Conservation (phyloP, 1,140 invertebrate species). For the Pseudomyrmex pallidus region DNA sequence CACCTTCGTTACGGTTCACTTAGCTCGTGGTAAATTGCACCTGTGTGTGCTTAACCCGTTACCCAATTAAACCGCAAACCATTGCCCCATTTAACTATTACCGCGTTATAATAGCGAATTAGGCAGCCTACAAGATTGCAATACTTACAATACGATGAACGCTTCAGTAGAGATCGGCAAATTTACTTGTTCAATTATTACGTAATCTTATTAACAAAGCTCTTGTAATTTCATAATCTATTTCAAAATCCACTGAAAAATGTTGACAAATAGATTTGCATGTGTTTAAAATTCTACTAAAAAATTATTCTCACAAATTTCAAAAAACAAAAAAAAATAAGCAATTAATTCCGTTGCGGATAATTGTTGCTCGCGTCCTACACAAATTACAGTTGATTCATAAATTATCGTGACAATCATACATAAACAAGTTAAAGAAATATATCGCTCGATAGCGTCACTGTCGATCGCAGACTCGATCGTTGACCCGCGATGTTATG, state of each 20-base stretch:
- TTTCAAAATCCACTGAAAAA: background rate
- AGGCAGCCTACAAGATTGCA: background rate
- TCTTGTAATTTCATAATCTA: background rate
- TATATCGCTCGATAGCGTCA: background rate
- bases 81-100: conserved; percentile 52
- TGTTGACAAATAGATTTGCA: too few relatives aligned
- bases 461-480: background rate
- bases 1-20: conserved; percentile 52
- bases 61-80: conserved; percentile 53
- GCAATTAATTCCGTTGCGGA: background rate
- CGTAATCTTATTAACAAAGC: background rate
- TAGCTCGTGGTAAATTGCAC: conserved; percentile 52
- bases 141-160: conserved; percentile 10
- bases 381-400: background rate
- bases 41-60: conserved; percentile 52
- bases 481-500: background rate
- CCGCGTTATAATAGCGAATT: conserved; percentile 36
- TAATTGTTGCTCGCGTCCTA: too few relatives aligned
- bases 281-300: too few relatives aligned
- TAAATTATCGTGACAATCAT: background rate
- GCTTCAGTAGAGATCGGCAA: background rate
- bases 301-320: background rate
- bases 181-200: conserved; percentile 13
- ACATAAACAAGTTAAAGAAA: background rate
- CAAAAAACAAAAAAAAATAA: background rate